phyloP scores from a whole-genome alignment of 35 echinoderm and acorn worm genomes.

The Stichopus chloronotus region DNA sequence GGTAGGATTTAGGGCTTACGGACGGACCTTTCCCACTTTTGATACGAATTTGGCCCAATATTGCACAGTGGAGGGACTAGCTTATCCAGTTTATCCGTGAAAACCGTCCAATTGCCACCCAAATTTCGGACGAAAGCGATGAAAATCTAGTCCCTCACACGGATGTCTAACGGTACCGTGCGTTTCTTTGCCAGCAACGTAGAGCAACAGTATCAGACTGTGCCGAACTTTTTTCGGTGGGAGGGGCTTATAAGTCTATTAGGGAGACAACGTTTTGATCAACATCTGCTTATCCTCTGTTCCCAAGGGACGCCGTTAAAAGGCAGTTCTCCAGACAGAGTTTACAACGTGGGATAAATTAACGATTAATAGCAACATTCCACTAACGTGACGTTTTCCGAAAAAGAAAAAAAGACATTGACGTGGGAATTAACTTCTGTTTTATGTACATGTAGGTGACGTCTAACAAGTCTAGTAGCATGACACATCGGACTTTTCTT shows the following conservation, averaged over 20 bases:
- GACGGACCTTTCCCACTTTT: background rate
- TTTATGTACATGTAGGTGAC: too few species aligned
- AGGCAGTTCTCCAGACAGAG: background rate
- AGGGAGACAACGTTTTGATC: conserved; percentile 9
- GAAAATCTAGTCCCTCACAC: conserved; percentile 48
- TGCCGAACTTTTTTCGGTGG: conserved; percentile 25
- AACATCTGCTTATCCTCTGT: background rate
- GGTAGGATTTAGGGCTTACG: background rate
- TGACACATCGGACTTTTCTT: too few species aligned
- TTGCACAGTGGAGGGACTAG: conserved; percentile 33
- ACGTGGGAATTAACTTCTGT: too few species aligned
- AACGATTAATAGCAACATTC: conserved; percentile 19
- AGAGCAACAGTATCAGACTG: background rate
- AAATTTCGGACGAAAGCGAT: conserved; percentile 34
- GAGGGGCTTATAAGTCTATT: conserved; percentile 1
- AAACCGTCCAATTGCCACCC: background rate
- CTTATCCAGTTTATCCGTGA: conserved; percentile 45
- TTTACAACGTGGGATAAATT: background rate
- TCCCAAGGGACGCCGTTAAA: background rate
- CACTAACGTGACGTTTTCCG: background rate
- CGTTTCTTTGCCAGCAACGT: background rate
- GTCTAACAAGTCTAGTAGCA: too few species aligned
- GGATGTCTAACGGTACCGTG: conserved; percentile 4
- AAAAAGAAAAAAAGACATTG: too few species aligned
- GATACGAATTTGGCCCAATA: background rate